These are phyloP conservation scores for Drymonia ruficornis DNA, from an alignment of 2,888 invertebrate genomes.

Conservation along the genomic window DNA sequence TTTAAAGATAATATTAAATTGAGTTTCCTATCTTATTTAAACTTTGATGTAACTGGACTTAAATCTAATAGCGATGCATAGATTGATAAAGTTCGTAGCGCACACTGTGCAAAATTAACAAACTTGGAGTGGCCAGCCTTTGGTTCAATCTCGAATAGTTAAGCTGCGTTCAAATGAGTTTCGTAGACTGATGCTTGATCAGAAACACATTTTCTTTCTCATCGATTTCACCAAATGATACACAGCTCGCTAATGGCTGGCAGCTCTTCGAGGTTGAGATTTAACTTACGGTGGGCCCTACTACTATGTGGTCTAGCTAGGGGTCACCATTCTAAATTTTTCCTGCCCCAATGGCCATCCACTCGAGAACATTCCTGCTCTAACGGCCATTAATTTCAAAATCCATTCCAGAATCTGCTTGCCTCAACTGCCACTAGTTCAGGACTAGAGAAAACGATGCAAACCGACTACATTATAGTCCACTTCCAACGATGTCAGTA, in stretches of 20 bases:
- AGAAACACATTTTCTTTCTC: not conserved
- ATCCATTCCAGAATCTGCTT: too few species aligned
- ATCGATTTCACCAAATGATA: too few species aligned
- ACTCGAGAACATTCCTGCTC: too few species aligned
- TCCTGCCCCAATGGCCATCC: too few species aligned
- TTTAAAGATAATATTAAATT: not conserved
- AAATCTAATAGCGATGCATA: conserved; percentile 57
- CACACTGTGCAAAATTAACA: conserved; percentile 74
- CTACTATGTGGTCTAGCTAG: too few species aligned
- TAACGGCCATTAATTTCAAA: too few species aligned
- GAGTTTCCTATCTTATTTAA: conserved; percentile 3
- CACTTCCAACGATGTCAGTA: not conserved
- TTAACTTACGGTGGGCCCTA: too few species aligned
- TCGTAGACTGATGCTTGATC: not conserved
- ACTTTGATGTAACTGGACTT: conserved; percentile 11
- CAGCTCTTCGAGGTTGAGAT: too few species aligned
- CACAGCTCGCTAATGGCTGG: too few species aligned
- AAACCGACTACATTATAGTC: not conserved
- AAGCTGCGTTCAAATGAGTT: not conserved
- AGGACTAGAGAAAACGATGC: too few species aligned
- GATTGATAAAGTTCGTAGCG: conserved; percentile 74
- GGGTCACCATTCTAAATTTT: too few species aligned
- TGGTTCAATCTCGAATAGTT: conserved; percentile 47
- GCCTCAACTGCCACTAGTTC: too few species aligned
- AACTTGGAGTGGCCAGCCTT: conserved; percentile 63